Evolutionary conservation across 2,888 invertebrate genomes (phyloP).

Genomic region (Cabera pusaria): DNA sequence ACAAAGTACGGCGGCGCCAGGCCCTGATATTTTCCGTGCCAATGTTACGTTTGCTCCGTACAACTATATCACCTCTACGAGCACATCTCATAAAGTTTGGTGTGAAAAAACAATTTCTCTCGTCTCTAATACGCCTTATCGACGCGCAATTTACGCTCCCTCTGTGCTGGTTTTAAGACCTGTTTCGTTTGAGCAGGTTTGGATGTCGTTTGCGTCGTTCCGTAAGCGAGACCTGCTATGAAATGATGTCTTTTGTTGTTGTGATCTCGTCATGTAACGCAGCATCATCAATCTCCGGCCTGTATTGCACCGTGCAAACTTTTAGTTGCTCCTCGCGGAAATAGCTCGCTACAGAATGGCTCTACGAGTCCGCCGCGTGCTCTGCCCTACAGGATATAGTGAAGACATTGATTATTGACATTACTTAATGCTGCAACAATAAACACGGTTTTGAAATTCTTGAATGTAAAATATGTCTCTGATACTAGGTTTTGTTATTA

Average conservation of each 20-base stretch:
- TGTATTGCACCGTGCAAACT: conserved; percentile 16
- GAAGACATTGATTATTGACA: too few relatives aligned
- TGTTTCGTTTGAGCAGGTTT: background rate
- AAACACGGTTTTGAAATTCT: too few relatives aligned
- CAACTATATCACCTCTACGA: conserved; percentile 15
- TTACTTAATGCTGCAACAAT: too few relatives aligned
- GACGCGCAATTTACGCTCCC: conserved; percentile 5
- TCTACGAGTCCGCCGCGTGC: too few relatives aligned
- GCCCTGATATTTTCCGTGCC: conserved; percentile 4
- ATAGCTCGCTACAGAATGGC: conserved; percentile 13
- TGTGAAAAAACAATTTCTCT: conserved; percentile 15
- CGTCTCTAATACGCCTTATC: conserved; percentile 11
- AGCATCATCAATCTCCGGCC: conserved; percentile 29
- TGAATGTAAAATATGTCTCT: too few relatives aligned
- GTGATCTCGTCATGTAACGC: conserved; percentile 31
- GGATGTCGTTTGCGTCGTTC: conserved; percentile 2
- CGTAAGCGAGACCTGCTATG: background rate
- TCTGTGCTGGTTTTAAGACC: background rate
- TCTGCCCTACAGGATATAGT: too few relatives aligned
- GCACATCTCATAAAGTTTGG: conserved; percentile 17
- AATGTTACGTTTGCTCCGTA: conserved; percentile 9
- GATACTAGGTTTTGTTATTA: too few relatives aligned
- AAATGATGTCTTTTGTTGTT: conserved; percentile 27
- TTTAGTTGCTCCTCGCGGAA: conserved; percentile 12
- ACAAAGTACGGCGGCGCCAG: conserved; percentile 4